phyloP scores from a whole-genome alignment of 1,140 invertebrate species.

The Proales similis region DNA sequence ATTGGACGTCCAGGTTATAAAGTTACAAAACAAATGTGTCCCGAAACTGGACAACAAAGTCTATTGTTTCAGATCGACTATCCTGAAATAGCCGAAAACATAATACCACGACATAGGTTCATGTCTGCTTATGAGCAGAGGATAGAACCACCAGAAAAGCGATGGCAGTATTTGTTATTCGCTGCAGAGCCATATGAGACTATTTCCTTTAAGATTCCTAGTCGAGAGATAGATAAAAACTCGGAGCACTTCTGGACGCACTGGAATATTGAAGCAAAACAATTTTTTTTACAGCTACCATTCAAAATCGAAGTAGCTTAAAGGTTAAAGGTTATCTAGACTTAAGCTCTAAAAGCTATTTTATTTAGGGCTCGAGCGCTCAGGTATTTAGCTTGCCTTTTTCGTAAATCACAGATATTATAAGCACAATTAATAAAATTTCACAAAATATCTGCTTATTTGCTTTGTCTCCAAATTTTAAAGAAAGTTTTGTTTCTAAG shows the following conservation, averaged over 20 bases:
- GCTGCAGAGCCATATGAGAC: constrained; percentile 99
- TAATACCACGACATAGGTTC: constrained; percentile 87
- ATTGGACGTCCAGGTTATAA: constrained; percentile 97
- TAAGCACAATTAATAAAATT: no score
- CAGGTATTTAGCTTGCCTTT: no score
- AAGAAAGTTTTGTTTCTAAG: no score
- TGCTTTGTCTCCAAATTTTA: no score
- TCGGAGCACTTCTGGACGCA: constrained; percentile 34
- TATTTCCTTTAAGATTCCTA: constrained; percentile 78
- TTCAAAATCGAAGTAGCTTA: constrained; percentile 25
- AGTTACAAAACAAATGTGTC: constrained; percentile 95
- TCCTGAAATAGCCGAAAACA: constrained; percentile 90
- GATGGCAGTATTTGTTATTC: constrained; percentile 99
- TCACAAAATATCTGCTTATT: no score
- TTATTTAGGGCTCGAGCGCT: no score
- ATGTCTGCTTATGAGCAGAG: constrained; percentile 99
- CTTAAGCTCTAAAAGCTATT: no score
- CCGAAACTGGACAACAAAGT: constrained; percentile 87
- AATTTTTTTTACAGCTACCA: constrained; percentile 30
- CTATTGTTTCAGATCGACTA: constrained; percentile 84
- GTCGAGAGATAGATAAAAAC: constrained; percentile 32
- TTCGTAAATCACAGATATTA: no score
- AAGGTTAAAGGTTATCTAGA: no score
- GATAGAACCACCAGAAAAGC: constrained; percentile 95
- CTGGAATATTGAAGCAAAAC: constrained; percentile 35